Percentiles rank a stretch among this genome's conserved stretches.
Conservation (phyloP, 2,888 invertebrate species). For the Ptychoptera contaminata region DNA sequence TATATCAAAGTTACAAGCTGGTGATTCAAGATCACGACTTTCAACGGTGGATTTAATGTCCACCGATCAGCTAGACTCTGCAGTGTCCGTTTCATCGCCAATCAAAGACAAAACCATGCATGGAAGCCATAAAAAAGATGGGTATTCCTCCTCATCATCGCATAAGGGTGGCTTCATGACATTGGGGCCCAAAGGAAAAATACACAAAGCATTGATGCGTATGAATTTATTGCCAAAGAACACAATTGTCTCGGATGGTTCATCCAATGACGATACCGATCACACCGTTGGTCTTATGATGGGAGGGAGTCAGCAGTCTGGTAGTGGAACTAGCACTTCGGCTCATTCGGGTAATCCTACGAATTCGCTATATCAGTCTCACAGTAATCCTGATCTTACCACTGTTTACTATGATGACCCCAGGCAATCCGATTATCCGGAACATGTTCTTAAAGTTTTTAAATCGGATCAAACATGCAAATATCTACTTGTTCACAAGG, state of each 20-base stretch:
- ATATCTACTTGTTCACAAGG: slow-evolving; percentile 90
- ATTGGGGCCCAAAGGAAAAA: slow-evolving; percentile 64
- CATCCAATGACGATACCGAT: slow-evolving; percentile 14
- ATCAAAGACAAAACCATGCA: slow-evolving; percentile 29
- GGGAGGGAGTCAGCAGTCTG: no score
- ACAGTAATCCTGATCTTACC: slow-evolving; percentile 78
- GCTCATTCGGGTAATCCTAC: slow-evolving; percentile 37
- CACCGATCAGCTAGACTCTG: slow-evolving; percentile 23
- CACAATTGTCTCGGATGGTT: slow-evolving; percentile 35
- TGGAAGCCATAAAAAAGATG: slow-evolving; percentile 6
- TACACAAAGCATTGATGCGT: slow-evolving; percentile 74
- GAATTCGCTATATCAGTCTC: slow-evolving; percentile 36
- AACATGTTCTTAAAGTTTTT: slow-evolving; percentile 92
- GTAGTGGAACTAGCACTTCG: no score
- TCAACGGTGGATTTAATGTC: slow-evolving; percentile 24
- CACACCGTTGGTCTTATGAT: no score
- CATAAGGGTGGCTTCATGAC: slow-evolving; percentile 77
- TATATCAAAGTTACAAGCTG: slow-evolving; percentile 34
- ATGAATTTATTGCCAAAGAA: slow-evolving; percentile 82
- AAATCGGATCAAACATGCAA: slow-evolving; percentile 96
- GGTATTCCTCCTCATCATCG: not conserved
- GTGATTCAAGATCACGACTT: no score
- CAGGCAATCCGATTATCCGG: slow-evolving; percentile 72
- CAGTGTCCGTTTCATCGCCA: slow-evolving; percentile 34
- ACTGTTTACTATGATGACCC: slow-evolving; percentile 68